A percentile compares a stretch with the other conserved stretches of the same genome.
Evolutionary conservation across 2,888 invertebrate species (phyloP).

Genomic region (Selenia dentaria): DNA sequence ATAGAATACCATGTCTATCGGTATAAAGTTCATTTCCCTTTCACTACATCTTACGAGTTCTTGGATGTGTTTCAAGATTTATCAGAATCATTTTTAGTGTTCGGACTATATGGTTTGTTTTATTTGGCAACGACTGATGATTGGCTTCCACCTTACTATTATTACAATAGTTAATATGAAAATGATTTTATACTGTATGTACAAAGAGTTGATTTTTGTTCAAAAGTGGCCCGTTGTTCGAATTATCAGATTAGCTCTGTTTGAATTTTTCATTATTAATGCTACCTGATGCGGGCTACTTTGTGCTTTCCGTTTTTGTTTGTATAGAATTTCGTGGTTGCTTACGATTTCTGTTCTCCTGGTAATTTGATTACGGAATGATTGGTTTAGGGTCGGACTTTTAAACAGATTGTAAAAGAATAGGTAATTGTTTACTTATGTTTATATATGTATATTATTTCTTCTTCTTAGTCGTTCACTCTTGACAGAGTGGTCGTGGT

Average conservation of each 20-base stretch:
- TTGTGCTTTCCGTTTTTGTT: conserved; percentile 19
- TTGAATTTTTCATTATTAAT: conserved; percentile 66
- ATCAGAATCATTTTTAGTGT: conserved; percentile 12
- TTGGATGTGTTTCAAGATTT: conserved; percentile 12
- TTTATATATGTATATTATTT: conserved; percentile 4
- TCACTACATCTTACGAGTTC: neutral
- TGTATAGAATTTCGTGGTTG: conserved; percentile 12
- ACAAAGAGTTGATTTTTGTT: conserved; percentile 3
- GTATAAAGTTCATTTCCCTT: conserved; percentile 36
- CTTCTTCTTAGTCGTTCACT: too few relatives aligned
- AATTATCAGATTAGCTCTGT: conserved; percentile 54
- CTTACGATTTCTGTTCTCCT: conserved; percentile 24
- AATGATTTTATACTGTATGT: neutral
- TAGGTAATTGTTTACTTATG: conserved; percentile 4
- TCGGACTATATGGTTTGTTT: conserved; percentile 5
- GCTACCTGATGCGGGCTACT: conserved; percentile 25
- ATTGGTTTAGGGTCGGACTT: conserved; percentile 11
- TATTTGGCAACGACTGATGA: conserved; percentile 2
- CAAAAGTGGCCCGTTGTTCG: conserved; percentile 25
- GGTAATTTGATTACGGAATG: conserved; percentile 20
- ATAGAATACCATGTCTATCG: conserved; percentile 32
- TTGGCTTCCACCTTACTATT: neutral
- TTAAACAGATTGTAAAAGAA: conserved; percentile 4
- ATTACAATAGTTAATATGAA: too few relatives aligned
- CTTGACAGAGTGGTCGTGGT: too few relatives aligned